Evolutionary conservation across 2,797 vertebrate species (phyloP).

Genomic region (Eleutherodactylus coqui): DNA sequence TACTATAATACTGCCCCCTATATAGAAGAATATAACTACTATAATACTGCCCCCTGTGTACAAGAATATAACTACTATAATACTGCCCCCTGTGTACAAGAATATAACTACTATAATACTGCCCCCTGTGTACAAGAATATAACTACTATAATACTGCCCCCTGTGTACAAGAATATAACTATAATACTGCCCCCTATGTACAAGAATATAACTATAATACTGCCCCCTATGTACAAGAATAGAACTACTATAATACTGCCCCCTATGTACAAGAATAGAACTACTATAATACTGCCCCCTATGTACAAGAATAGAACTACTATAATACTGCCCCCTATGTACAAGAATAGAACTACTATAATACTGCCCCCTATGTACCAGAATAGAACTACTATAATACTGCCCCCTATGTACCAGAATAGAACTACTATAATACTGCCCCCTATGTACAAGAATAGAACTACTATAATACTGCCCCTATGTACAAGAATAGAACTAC

Average conservation of each 20-base stretch:
- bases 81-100: not conserved
- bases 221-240: no score
- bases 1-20: not conserved
- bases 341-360: constrained; percentile 3
- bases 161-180: not conserved
- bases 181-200: not conserved
- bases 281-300: no score
- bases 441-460: not conserved
- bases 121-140: not conserved
- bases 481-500: constrained; percentile 1
- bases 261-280: no score
- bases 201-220: no score
- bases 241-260: no score
- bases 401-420: not conserved
- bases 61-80: constrained; percentile 5
- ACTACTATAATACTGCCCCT: constrained; percentile 10
- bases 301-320: no score
- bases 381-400: constrained; percentile 5
- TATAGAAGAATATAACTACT: not conserved
- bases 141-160: not conserved
- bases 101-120: constrained; percentile 3
- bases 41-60: not conserved
- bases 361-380: not conserved
- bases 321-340: not conserved
- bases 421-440: constrained; percentile 4